Base-by-base conservation (phyloP, 2,797 vertebrate genomes). In the Menidia menidia region DNA sequence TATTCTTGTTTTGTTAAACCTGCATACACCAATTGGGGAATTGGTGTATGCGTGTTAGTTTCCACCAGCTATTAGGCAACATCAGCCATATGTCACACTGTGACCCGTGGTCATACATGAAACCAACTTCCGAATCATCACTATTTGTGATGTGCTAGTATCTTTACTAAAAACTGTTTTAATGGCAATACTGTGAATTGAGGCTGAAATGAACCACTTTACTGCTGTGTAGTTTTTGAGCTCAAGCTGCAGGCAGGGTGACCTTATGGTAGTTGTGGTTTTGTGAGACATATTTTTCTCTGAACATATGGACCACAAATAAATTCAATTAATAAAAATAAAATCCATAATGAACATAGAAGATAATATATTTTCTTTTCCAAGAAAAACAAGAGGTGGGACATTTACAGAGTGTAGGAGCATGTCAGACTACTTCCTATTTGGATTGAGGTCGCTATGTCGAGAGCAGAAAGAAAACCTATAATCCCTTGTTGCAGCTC, bases 371-470 rank as follows among this genome's bases (percentile, higher is more conserved):
- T 71, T 74, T 71, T 47, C 63, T 64, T 81, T 78, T 78, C 73
- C 68, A 52, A 55, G 44, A 53, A 92, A 92, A 94, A 94, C 92
- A 95, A 82, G 91, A 95, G 93, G 95, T 92, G 82, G 90, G 92
- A 95, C 94, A 97, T 98, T 98, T 97, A 96, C 94, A 92, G 95
- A 93, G 94, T 96, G 95, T 91, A 94, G 95, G 95, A 94, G 92
- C 60, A 94, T 94, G 94, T 95, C 94, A 93, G 94, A 96, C 94
- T 93, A 94, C 95, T 96, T 97, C 90, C 82, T 95, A 95, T 94
- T 87, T 87, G 78, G 71, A 95, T 93, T 86, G 93, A 93, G 91
- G 73, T 60, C 94, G 94, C 91, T 87, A 90, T 94, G 94, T 92
- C 88, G 93, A 94, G 94, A 95, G 94, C 92, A 73, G 92, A 90